A percentile compares a stretch with the other conserved stretches of the same genome.
phyloP scores from a whole-genome alignment of 2,888 invertebrate genomes.

The Metacarcinus magister region DNA sequence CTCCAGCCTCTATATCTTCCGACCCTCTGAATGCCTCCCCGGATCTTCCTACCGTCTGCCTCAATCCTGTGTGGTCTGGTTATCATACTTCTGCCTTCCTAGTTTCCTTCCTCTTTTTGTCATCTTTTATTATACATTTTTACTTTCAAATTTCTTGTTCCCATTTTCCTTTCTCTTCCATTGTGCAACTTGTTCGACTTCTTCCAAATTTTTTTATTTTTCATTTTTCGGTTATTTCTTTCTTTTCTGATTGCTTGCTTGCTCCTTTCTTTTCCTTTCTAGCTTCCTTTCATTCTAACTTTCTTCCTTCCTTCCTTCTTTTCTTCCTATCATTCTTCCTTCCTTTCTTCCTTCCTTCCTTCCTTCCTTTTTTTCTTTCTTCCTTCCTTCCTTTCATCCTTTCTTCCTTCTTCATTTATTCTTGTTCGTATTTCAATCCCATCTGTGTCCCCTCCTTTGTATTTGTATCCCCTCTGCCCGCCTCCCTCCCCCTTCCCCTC shows the following conservation, averaged over 20 bases:
- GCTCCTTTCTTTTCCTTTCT: not conserved
- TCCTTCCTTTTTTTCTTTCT: not conserved
- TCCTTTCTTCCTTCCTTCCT: not conserved
- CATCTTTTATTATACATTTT: not conserved
- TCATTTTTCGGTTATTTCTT: not conserved
- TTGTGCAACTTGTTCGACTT: not conserved
- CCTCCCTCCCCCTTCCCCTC: constrained; percentile 4
- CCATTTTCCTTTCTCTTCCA: not conserved
- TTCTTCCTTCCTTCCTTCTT: not conserved
- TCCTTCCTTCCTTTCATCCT: not conserved
- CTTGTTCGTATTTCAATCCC: not conserved
- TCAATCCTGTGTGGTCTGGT: not conserved
- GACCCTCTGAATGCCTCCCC: not conserved
- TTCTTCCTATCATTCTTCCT: not conserved
- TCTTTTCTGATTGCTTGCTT: not conserved
- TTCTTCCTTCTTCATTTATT: constrained; percentile 2
- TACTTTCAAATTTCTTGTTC: not conserved
- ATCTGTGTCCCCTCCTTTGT: not conserved
- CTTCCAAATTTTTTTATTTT: not conserved
- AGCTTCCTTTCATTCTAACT: not conserved
- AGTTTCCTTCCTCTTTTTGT: not conserved
- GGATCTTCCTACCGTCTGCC: not conserved
- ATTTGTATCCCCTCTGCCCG: not conserved
- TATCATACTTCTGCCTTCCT: constrained; percentile 22
- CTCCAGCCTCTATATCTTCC: not conserved